These are phyloP conservation scores for Diplodus puntazzo DNA, from an alignment of 2,797 vertebrate species.

Conservation along the genomic window DNA sequence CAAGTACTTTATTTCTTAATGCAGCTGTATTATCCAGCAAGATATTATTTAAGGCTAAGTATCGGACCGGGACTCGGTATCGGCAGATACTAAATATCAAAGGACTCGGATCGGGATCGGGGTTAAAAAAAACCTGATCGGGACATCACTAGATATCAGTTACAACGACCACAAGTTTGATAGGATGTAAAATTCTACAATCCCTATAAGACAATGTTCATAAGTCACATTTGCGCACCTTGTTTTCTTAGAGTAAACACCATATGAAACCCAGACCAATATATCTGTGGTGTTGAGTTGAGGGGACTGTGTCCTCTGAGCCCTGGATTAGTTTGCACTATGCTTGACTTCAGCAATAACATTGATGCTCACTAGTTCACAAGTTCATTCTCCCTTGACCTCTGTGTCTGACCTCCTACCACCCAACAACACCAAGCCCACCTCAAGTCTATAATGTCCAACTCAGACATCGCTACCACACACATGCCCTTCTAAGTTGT, in stretches of 20 bases:
- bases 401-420: conserved; percentile 48
- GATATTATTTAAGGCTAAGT: too few relatives aligned
- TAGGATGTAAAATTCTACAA: background rate
- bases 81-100: too few relatives aligned
- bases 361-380: conserved; percentile 54
- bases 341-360: conserved; percentile 76
- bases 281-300: conserved; percentile 68
- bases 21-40: too few relatives aligned
- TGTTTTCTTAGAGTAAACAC: conserved; percentile 13
- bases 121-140: too few relatives aligned
- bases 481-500: conserved; percentile 59
- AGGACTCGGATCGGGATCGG: too few relatives aligned
- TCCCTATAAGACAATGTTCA: background rate
- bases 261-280: conserved; percentile 66
- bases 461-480: conserved; percentile 10
- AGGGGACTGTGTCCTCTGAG: conserved; percentile 69
- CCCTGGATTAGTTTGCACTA: conserved; percentile 78
- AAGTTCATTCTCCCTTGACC: conserved; percentile 69
- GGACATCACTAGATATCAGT: too few relatives aligned
- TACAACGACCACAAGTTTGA: too few relatives aligned
- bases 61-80: too few relatives aligned
- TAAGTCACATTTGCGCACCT: background rate
- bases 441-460: conserved; percentile 17
- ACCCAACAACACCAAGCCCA: background rate
- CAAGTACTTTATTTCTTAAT: too few relatives aligned